phyloP scores from a whole-genome alignment of 2,113 vertebrate genomes.

The Nematolebias whitei region DNA sequence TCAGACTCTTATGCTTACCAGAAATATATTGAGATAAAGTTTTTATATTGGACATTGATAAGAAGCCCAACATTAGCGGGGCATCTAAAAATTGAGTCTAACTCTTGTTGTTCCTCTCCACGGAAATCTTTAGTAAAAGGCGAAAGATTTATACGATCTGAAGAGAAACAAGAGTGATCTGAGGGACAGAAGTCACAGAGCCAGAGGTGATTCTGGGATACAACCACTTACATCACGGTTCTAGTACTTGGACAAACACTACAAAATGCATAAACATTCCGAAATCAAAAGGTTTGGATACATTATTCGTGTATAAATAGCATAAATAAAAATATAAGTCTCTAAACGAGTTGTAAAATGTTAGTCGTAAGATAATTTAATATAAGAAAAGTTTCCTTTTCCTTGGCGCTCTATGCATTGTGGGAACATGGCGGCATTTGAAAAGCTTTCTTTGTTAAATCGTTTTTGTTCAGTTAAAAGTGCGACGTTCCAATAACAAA shows the following conservation, averaged over 20 bases:
- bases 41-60: fast-evolving
- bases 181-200: fast-evolving
- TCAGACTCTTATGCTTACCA: too few species aligned
- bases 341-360: too few species aligned
- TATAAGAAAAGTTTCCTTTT: too few species aligned
- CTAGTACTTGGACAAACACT: neutral
- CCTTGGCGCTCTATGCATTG: constrained; percentile 16
- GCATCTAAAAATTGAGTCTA: constrained; percentile 42
- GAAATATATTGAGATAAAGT: too few species aligned
- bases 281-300: too few species aligned
- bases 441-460: neutral
- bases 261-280: neutral
- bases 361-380: too few species aligned
- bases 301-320: too few species aligned
- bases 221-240: neutral
- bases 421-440: neutral
- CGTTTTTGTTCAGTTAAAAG: neutral
- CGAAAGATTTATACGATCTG: constrained; percentile 57
- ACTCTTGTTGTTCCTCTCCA: constrained; percentile 60
- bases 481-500: neutral
- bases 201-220: fast-evolving
- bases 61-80: neutral
- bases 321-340: too few species aligned
- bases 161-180: constrained; percentile 45
- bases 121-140: constrained; percentile 66